These are phyloP conservation scores for Scaptomyza hsui DNA, from an alignment of 1,140 invertebrate species.

Conservation along the genomic window DNA sequence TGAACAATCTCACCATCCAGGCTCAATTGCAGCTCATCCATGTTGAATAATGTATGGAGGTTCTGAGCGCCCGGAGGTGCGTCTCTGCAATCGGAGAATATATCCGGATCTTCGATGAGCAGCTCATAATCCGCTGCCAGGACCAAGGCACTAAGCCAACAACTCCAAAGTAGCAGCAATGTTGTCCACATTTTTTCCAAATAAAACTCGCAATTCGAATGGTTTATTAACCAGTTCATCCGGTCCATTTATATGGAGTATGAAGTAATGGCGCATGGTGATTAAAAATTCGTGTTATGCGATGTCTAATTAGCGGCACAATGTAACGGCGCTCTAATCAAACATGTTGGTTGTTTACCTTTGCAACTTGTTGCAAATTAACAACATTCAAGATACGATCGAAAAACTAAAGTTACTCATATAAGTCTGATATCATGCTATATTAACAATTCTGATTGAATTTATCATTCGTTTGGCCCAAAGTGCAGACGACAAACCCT, in stretches of 20 bases:
- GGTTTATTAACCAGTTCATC: background rate
- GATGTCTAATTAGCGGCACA: slow-evolving; percentile 28
- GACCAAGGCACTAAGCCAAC: background rate
- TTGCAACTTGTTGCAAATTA: slow-evolving; percentile 36
- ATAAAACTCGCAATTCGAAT: background rate
- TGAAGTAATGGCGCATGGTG: too few relatives aligned
- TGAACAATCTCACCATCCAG: slow-evolving; percentile 31
- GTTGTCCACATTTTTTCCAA: slow-evolving; percentile 46
- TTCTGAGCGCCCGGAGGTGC: slow-evolving; percentile 21
- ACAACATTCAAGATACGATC: slow-evolving; percentile 39
- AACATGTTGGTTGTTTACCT: slow-evolving; percentile 14
- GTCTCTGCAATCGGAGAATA: slow-evolving; percentile 45
- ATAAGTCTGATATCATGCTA: background rate
- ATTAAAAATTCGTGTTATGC: background rate
- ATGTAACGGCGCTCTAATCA: slow-evolving; percentile 20
- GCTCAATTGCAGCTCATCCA: background rate
- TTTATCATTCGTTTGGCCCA: slow-evolving; percentile 20
- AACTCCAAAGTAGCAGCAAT: slow-evolving; percentile 20
- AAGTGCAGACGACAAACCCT: slow-evolving; percentile 28
- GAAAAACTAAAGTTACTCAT: background rate
- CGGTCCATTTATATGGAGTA: slow-evolving; percentile 10
- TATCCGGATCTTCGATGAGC: slow-evolving; percentile 49
- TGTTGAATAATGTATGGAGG: slow-evolving; percentile 15
- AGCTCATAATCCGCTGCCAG: slow-evolving; percentile 45
- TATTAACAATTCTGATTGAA: slow-evolving; percentile 50